Base-by-base conservation (phyloP, 2,113 vertebrate genomes). In the Petroica traversi region DNA sequence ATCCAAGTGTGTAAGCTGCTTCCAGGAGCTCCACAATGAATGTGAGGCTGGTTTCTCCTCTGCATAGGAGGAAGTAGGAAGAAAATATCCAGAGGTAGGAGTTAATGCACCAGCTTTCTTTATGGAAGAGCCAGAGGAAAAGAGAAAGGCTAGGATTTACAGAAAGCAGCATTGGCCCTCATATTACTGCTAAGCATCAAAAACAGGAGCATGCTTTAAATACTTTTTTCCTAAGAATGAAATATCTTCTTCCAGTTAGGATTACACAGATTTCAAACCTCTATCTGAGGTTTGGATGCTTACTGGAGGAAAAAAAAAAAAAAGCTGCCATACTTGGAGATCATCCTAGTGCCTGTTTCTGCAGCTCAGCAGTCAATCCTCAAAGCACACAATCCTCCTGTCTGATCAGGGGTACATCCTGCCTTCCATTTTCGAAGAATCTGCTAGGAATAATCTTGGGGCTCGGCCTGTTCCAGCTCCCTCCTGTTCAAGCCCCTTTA, bases 11-110 rank as follows among this genome's bases (percentile, higher is more conserved):
- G 14, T 43, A 20, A 67, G 20, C 11, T 64, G 25, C 40, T 75
- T 34, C 15, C 24, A 68, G 41, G 48, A 63, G 58, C 41, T 83
- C 63, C 59, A 49, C 23, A 66, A 3, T 34, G 22, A 72, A 38
- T 6, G 28, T 20, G 41, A 73, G 46, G 49, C 16, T 77, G 23
- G 9, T 62, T 68, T 48, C 24, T 76, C 19, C 29, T 54, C 41
- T 73, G 7, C 4, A 4, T 0, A n/a, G n/a, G n/a, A n/a, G n/a
- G 1, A 23, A n/a, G n/a, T 23, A 59, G 24, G 7, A 88, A 4
- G 19, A 77, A 58, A 33, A 63, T 38, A 84, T 1, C 19, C 14
- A 59, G 29, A 67, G 67, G 38, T 5, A 34, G 0, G 2, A 61
- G 17, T 55, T 11, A 23, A 40, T 34, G 29, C 12, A 16, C 4